phyloP scores from a whole-genome alignment of 2,888 invertebrate species.

The Dryadula phaetusa region DNA sequence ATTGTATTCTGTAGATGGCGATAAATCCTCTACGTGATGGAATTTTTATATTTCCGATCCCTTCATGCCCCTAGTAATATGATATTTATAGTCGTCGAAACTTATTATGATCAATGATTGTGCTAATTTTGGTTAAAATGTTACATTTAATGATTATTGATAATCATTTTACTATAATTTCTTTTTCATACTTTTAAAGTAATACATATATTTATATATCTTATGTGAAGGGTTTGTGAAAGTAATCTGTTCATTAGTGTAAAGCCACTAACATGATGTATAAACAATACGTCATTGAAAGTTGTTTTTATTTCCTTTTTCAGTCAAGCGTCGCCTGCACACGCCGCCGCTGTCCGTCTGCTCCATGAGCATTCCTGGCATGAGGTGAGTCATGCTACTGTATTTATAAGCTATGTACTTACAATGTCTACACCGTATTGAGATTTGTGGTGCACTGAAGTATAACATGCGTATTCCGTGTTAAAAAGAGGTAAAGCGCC shows the following conservation, averaged over 20 bases:
- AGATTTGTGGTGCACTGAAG: conserved; percentile 27
- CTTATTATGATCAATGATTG: conserved; percentile 3
- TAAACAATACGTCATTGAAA: conserved; percentile 47
- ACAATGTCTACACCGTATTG: conserved; percentile 43
- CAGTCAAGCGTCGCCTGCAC: conserved; percentile 69
- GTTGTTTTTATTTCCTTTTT: conserved; percentile 58
- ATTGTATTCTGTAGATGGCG: conserved; percentile 76
- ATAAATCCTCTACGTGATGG: conserved; percentile 79
- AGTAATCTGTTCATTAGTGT: conserved; percentile 34
- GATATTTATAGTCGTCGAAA: conserved; percentile 43
- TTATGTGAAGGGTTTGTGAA: conserved; percentile 19
- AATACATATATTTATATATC: not conserved
- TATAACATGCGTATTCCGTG: conserved; percentile 17
- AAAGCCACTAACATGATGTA: conserved; percentile 37
- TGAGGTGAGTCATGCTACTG: conserved; percentile 76
- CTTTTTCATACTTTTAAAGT: not conserved
- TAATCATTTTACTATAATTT: not conserved
- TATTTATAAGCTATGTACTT: conserved; percentile 53
- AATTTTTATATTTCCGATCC: conserved; percentile 82
- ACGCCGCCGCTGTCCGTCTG: conserved; percentile 62
- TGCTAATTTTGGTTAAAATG: not conserved
- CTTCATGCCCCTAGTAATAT: conserved; percentile 62
- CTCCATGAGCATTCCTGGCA: conserved; percentile 74
- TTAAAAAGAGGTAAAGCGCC: conserved; percentile 8
- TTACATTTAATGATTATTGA: not conserved